Base-by-base conservation (phyloP, 1,140 invertebrate species). In the Pseudomyrmex cubaensis region DNA sequence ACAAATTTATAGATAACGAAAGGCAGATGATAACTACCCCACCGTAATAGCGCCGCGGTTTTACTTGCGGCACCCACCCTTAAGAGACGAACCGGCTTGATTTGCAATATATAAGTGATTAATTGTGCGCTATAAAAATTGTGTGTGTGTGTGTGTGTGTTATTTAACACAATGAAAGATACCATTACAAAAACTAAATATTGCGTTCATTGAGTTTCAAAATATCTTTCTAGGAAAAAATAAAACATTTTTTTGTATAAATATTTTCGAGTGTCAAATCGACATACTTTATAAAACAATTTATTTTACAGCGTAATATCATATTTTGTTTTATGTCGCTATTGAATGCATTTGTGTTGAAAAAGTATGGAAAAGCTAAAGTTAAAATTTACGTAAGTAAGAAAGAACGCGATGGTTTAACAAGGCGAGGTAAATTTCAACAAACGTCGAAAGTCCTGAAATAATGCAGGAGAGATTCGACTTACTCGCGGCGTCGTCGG, bases 11-110 rank as follows among this genome's bases (percentile, higher is more conserved):
- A 86, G 86, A 84, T 89, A 86, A 83, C 73, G 74, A 62, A 85
- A 64, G 84, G 86, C 85, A 89, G 85, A 87, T 87, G 86, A 80
- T 82, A 85, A 80, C 73, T 80, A 85, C 72, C 74, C 77, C 74
- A 64, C 57, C 77, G 57, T 85, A 87, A 87, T 89, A 89, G 87
- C 69, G 56, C 76, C 35, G 82, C 83, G 80, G 78, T 84, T 88
- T 87, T 76, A 73, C 78, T 75, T 59, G 76, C 48, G 48, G 73
- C 25, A 70, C 52, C 74, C 70, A 64, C 72, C 84, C 67, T 76
- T 78, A 66, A 85, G 63, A 87, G 74, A 73, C 84, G 59, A 35
- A 35, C 22, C 63, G 15, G 25, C 13, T 56, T 77, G 63, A 61
- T 57, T 62, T 46, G 48, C 77, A 67, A 87, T 70, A 78, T 35